Evolutionary conservation across 2,113 vertebrate genomes (phyloP).

Genomic region (Galbula dea): DNA sequence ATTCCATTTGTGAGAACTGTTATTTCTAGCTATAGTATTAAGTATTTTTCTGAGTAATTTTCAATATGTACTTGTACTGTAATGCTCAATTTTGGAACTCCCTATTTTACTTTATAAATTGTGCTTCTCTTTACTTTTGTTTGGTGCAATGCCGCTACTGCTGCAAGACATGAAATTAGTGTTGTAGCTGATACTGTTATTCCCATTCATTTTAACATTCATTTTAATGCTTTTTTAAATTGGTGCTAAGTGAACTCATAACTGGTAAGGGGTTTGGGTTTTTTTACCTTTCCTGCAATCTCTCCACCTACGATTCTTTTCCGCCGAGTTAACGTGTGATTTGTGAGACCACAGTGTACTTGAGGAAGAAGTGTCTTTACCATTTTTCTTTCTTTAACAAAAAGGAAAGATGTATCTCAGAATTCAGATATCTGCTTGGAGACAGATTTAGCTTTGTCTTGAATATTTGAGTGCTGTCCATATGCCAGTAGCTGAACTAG

Average conservation of each 20-base stretch:
- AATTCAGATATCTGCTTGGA: not conserved
- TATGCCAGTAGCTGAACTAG: not conserved
- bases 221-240: no score
- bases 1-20: not conserved
- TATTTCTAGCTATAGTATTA: not conserved
- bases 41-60: not conserved
- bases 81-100: not conserved
- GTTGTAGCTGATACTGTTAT: not conserved
- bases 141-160: not conserved
- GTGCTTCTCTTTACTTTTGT: not conserved
- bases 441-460: not conserved
- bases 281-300: constrained; percentile 69
- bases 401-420: constrained; percentile 40
- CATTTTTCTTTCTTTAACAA: constrained; percentile 76
- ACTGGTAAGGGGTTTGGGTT: not conserved
- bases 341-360: constrained; percentile 68
- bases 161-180: not conserved
- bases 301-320: constrained; percentile 79
- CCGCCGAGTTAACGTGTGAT: constrained; percentile 13
- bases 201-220: not conserved
- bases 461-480: not conserved
- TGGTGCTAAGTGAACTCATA: not conserved
- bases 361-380: constrained; percentile 67
- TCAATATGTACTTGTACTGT: not conserved
- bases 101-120: not conserved